Base-by-base conservation (phyloP, 2,888 invertebrate genomes). In the Nemotelus nigrinus region DNA sequence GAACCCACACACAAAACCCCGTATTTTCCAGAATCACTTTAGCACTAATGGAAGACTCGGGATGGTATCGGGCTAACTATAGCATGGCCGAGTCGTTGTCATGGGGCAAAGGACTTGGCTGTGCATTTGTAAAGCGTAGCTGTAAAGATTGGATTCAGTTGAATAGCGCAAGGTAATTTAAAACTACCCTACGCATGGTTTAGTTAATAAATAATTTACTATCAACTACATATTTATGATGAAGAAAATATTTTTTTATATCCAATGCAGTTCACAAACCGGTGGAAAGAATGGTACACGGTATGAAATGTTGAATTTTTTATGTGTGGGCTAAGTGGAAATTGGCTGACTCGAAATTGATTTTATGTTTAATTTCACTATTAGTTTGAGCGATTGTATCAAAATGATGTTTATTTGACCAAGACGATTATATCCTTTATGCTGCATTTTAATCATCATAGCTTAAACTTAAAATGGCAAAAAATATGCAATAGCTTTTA, bases 1-100 rank as follows among this genome's bases (percentile, higher is more conserved):
- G 98, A 2, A 98, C 98, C 0, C 99, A 99, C 87, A 99, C 99
- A 0, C 98, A 98, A 87, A 97, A 98, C 88, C 97, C 98, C 0
- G 96, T 97, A 0, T 98, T 98, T 87, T 98, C 98, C 0, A 89
- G 97, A 41, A 92, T 99, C 76, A 98, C 98, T 0, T 89, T 99
- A 80, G 99, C 99, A 0, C 88, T 99, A 80, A 95, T 99, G 96
- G 98, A 99, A 85, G 99, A 99, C 85, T 98, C 98, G 0, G 99
- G 99, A 79, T 99, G 97, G 98, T 98, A 98, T 87, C 90, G 91
- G 10, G 96, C 96, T 1, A 95, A 97, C 87, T 98, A 98, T 85
- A 89, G 90, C 0, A 93, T 94, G 90, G 96, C 96, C 0, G 92
- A 95, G 78, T 91, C 93, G 0, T 89, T 99, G 75, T 91, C 93